Evolutionary conservation across 2,113 vertebrate species (phyloP), one percentile per base, ranked within the genome.

Genomic region (Anoplopoma fimbria): DNA sequence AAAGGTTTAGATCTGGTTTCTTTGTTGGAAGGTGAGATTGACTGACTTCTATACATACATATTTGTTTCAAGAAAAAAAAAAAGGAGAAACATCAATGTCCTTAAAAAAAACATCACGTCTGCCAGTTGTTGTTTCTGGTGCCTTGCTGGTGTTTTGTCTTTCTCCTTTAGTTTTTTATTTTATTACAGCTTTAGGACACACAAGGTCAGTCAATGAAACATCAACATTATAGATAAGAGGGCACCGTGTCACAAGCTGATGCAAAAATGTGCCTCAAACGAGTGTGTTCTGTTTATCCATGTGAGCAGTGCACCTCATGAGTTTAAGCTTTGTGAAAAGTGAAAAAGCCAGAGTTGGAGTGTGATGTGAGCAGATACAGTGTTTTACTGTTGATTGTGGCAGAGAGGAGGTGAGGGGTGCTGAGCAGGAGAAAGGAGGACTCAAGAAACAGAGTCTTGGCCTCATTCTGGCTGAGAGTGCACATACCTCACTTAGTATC

Each of bases 401-500:
- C 53, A 53, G 47, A 62, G 40, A 68, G 63, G 29, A 69, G 19
- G 29, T 63, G 53, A 69, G 21, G 45, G 74, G 58, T 55, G 49
- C 10, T n/a, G 25, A 53, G 69, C 34, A 13, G 21, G 36, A 76
- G 70, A 45, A 53, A 82, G 33, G 19, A 70, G 7, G 9, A 58
- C 17, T 58, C 38, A 4, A 81, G 64, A 49, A 77, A 70, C 55
- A 83, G 53, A 40, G n/a, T 67, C 23, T 69, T 62, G 61, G 27
- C 45, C 62, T 74, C 31, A 33, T 55, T 78, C n/a, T 58, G 68
- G 81, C 81, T 81, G 74, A 84, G 65, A 81, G 69, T 10, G 72
- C 83, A 89, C 87, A 88, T 88, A 90, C 87, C 88, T 89, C 38
- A 67, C 38, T 67, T 6, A 71, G 49, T 79, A 58, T 84, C 55